Conservation (phyloP, 2,113 vertebrate species). For the Protomyctophum bolini region DNA sequence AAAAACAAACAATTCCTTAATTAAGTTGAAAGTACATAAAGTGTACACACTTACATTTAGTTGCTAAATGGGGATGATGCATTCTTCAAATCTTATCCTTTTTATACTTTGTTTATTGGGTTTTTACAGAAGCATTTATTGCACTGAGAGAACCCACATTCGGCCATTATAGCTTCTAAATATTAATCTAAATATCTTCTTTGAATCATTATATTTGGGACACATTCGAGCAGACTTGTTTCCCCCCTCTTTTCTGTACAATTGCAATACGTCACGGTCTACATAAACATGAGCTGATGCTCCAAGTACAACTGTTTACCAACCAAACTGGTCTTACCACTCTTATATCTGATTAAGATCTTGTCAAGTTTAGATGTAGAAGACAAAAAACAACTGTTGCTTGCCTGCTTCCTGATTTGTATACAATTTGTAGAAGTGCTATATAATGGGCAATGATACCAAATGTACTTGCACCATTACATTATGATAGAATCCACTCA, state of each 20-base stretch:
- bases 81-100: no score
- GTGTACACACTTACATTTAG: background rate
- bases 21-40: no score
- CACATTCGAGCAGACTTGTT: background rate
- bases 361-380: background rate
- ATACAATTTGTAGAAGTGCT: background rate
- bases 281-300: background rate
- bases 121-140: no score
- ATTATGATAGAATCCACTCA: background rate
- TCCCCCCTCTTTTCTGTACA: background rate
- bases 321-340: constrained; percentile 14
- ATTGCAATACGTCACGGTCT: background rate
- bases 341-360: background rate
- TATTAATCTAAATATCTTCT: no score
- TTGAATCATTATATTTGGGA: no score
- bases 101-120: no score
- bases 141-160: no score
- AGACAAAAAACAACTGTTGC: background rate
- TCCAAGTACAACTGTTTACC: background rate
- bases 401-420: background rate
- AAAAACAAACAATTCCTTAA: background rate
- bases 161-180: no score
- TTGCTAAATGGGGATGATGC: no score
- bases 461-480: background rate
- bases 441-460: background rate